phyloP scores from a whole-genome alignment of 2,888 invertebrate species.

The Trachelus iudaicus region DNA sequence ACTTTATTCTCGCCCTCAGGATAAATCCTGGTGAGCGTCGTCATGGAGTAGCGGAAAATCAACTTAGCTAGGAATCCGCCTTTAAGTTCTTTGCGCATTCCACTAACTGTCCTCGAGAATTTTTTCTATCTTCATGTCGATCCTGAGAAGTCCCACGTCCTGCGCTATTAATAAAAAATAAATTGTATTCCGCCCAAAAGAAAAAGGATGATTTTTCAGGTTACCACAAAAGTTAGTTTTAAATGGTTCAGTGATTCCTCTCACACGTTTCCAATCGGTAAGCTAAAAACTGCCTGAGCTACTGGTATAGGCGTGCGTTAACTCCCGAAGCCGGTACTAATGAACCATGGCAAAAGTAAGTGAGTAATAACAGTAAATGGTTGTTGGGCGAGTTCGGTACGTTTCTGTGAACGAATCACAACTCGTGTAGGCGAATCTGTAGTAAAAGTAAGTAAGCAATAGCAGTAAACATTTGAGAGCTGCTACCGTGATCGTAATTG shows the following conservation, averaged over 20 bases:
- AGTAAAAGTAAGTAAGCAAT: constrained; percentile 32
- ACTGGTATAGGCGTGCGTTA: not conserved
- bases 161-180: not conserved
- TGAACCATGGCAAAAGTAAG: constrained; percentile 19
- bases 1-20: constrained; percentile 23
- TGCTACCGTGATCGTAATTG: constrained; percentile 56
- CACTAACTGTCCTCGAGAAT: not conserved
- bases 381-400: constrained; percentile 17
- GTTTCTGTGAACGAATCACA: not conserved
- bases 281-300: not conserved
- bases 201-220: not conserved
- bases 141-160: not conserved
- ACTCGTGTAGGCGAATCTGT: not conserved
- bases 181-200: not conserved
- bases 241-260: not conserved
- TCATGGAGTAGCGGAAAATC: not conserved
- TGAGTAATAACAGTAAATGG: constrained; percentile 43
- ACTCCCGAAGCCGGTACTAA: not conserved
- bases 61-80: not conserved
- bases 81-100: not conserved
- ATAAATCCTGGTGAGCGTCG: constrained; percentile 19
- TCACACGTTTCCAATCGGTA: not conserved
- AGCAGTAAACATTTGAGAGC: constrained; percentile 42
- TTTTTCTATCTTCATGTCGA: not conserved
- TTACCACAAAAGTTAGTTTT: not conserved